Evolutionary conservation across 1,140 invertebrate genomes (phyloP).

Genomic region (Vollenhovia emeryi): DNA sequence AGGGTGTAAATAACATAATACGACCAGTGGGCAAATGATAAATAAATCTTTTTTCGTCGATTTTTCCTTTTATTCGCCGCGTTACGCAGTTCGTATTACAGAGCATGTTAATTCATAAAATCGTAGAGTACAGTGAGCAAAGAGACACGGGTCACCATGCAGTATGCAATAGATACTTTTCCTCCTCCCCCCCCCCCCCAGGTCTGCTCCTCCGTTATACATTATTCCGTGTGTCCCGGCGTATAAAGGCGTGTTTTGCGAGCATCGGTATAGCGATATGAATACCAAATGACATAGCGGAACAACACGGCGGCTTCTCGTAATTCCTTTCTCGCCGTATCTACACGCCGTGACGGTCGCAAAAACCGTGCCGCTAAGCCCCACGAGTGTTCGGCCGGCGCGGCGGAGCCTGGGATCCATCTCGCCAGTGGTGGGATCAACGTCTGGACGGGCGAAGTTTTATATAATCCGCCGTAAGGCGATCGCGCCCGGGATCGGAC

Average conservation of each 20-base stretch:
- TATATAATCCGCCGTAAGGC: constrained; percentile 53
- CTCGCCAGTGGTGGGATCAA: constrained; percentile 46
- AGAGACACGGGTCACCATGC: not conserved
- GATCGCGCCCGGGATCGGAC: constrained; percentile 12
- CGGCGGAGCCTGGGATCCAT: constrained; percentile 9
- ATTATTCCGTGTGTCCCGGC: constrained; percentile 55
- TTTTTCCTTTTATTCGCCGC: not conserved
- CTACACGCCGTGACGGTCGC: constrained; percentile 4
- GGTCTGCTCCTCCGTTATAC: not conserved
- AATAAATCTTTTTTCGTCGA: not conserved
- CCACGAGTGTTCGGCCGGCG: not conserved
- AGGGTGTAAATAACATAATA: not conserved
- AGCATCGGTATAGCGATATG: constrained; percentile 46
- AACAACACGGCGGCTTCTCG: not conserved
- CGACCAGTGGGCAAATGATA: too few relatives aligned
- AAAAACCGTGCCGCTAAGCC: constrained; percentile 37
- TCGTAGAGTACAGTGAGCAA: not conserved
- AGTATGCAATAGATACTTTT: constrained; percentile 32
- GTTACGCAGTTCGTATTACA: not conserved
- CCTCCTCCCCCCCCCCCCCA: not conserved
- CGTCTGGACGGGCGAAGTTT: constrained; percentile 44
- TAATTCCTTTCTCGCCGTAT: constrained; percentile 35
- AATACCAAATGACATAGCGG: constrained; percentile 55
- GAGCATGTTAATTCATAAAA: constrained; percentile 17
- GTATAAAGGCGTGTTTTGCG: constrained; percentile 52